phyloP scores from a whole-genome alignment of 1,140 invertebrate species.

The Piezodorus guildinii region DNA sequence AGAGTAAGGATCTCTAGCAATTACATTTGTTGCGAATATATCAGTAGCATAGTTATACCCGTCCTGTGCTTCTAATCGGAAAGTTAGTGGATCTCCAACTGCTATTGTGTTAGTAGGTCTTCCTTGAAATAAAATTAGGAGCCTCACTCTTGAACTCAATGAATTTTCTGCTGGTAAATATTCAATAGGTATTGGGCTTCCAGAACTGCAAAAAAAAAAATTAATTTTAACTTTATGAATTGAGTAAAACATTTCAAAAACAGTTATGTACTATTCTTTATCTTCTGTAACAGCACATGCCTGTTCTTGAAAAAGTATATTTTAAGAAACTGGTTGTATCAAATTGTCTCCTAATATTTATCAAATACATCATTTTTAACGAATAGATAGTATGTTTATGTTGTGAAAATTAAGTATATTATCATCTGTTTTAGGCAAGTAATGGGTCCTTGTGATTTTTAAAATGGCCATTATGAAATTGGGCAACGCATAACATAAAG shows the following conservation, averaged over 20 bases:
- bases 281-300: no score
- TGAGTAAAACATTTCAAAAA: no score
- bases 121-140: constrained; percentile 78
- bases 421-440: no score
- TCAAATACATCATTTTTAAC: no score
- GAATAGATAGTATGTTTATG: no score
- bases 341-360: no score
- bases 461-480: no score
- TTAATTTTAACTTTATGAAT: neutral
- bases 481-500: neutral
- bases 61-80: constrained; percentile 76
- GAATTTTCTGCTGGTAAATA: constrained; percentile 83
- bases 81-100: constrained; percentile 84
- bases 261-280: no score
- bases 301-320: no score
- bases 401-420: no score
- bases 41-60: constrained; percentile 79
- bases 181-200: constrained; percentile 81
- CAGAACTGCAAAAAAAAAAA: constrained; percentile 42
- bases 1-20: constrained; percentile 85
- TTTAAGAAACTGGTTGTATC: no score
- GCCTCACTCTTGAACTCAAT: constrained; percentile 69
- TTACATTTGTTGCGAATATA: constrained; percentile 85
- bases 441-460: no score
- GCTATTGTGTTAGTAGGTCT: constrained; percentile 84